Evolutionary conservation across 2,888 invertebrate genomes (phyloP).

Genomic region (Torymus tubicola): DNA sequence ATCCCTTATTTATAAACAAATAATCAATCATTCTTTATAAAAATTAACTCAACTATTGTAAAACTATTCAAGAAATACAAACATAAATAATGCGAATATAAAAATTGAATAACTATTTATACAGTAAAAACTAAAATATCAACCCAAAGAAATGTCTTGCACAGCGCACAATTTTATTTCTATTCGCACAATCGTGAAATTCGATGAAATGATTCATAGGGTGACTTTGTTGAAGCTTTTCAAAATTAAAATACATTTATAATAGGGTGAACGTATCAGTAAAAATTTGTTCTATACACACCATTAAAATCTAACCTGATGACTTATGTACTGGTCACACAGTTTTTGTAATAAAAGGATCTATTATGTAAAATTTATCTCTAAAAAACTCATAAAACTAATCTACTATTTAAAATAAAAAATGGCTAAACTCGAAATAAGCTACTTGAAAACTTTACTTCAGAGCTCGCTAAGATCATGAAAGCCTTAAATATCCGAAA

Average conservation of each 20-base stretch:
- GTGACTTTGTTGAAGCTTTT: conserved; percentile 8
- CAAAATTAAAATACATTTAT: conserved; percentile 17
- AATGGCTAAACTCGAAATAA: conserved; percentile 31
- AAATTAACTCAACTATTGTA: conserved; percentile 9
- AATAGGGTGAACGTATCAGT: background rate
- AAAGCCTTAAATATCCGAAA: conserved; percentile 20
- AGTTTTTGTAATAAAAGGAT: conserved; percentile 22
- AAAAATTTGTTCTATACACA: background rate
- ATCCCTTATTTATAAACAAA: conserved; percentile 17
- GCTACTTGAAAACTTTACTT: conserved; percentile 30
- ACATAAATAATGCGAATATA: conserved; percentile 34
- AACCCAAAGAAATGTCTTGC: conserved; percentile 49
- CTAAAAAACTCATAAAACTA: conserved; percentile 20
- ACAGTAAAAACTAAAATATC: conserved; percentile 48
- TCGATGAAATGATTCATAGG: conserved; percentile 27
- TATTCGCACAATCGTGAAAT: conserved; percentile 38
- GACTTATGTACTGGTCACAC: conserved; percentile 9
- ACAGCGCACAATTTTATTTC: conserved; percentile 51
- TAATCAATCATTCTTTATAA: conserved; percentile 4
- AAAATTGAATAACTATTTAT: conserved; percentile 51
- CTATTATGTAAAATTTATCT: conserved; percentile 21
- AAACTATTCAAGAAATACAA: conserved; percentile 17
- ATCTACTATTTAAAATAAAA: conserved; percentile 6
- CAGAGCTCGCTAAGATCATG: conserved; percentile 13
- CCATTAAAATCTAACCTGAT: conserved; percentile 6